Evolutionary conservation across 2,888 invertebrate species (phyloP), one percentile per base, ranked within the genome.

Genomic region (Drosophila glabriapex): DNA sequence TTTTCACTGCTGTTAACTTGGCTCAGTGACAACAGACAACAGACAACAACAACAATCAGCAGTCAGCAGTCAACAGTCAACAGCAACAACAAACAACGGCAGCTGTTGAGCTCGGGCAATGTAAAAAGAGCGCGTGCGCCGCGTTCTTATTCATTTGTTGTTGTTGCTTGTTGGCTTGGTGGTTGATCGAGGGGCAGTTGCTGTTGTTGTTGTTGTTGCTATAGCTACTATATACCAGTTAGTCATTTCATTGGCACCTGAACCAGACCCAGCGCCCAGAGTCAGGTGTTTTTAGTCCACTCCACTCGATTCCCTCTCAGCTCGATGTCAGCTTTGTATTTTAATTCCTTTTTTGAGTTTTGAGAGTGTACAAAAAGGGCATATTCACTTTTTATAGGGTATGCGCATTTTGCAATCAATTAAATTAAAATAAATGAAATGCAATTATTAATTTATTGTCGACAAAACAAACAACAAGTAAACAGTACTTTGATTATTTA

Each of bases 51-150:
- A 64, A 33, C 29, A 52, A 50, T n/a, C 53, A 56, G 54, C 29
- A 35, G 35, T 43, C 33, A 9, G 6, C 43, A n/a, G 7, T 41
- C 41, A 41, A n/a, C 41, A 41, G n/a, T n/a, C 39, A 25, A 41
- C 35, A 58, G 29, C 33, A 55, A 50, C 53, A 56, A 58, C 29
- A 35, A 46, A 49, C 62, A 60, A 60, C 19, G 43, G 74, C 90
- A 78, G 90, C 85, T 89, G 85, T 72, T 66, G 66, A 70, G 58
- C 72, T 59, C 1, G 54, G 61, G 43, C 58, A 49, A 39, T 35
- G 62, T 46, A 59, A 69, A 81, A 75, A 76, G 82, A 86, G 89
- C 91, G 89, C 85, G 64, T 83, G 85, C 91, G 91, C 87, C 89
- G 85, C 90, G 80, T 88, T 88, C 86, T 72, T 61, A 61, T 68